These are phyloP conservation scores for Odontothrips loti DNA, from an alignment of 2,888 invertebrate species.

Conservation along the genomic window DNA sequence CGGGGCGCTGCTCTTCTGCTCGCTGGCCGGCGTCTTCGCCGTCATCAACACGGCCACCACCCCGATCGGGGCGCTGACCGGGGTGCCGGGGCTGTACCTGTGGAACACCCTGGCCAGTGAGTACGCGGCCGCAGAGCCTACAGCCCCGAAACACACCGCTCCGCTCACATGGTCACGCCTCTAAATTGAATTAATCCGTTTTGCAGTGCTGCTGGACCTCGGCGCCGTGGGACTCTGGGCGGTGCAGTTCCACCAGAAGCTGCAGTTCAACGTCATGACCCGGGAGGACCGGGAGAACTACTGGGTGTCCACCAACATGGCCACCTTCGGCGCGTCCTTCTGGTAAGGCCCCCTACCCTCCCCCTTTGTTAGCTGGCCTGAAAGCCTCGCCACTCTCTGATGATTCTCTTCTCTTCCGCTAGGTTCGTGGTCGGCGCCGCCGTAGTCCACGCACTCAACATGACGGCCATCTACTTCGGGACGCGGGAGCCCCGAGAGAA, in stretches of 20 bases:
- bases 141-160: not conserved
- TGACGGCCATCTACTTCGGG: conserved; percentile 67
- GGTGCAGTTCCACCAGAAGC: conserved; percentile 73
- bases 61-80: conserved; percentile 62
- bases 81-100: conserved; percentile 65
- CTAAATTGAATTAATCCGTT: not conserved
- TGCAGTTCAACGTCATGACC: conserved; percentile 77
- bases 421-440: conserved; percentile 46
- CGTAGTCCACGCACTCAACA: conserved; percentile 65
- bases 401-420: conserved; percentile 33
- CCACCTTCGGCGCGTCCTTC: conserved; percentile 81
- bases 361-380: too few relatives aligned
- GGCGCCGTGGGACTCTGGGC: conserved; percentile 77
- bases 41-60: conserved; percentile 75
- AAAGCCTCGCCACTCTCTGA: too few relatives aligned
- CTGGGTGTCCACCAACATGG: conserved; percentile 79
- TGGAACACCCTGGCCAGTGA: conserved; percentile 75
- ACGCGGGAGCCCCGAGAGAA: conserved; percentile 62
- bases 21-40: conserved; percentile 67
- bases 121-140: conserved; percentile 40
- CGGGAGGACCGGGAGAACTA: conserved; percentile 70
- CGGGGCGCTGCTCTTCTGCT: conserved; percentile 63
- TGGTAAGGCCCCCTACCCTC: conserved; percentile 55
- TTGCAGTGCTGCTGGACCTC: conserved; percentile 65
- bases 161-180: too few relatives aligned